phyloP scores from a whole-genome alignment of 2,113 vertebrate species.

The Aldabrachelys gigantea region DNA sequence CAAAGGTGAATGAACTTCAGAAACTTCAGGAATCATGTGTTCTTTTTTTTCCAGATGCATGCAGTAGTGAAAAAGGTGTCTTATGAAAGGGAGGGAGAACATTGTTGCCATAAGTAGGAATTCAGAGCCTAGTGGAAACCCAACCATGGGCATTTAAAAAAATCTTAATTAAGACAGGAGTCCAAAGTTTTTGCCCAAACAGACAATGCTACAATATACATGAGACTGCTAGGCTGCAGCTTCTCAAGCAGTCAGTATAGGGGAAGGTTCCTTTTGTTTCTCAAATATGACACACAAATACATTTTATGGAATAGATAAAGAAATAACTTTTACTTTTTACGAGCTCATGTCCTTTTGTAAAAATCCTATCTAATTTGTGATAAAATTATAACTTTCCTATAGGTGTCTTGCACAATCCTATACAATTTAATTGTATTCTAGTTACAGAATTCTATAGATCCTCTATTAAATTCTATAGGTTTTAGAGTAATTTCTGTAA shows the following conservation, averaged over 20 bases:
- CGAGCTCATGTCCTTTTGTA: neutral
- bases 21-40: neutral
- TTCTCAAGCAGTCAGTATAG: neutral
- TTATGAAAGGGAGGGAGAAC: neutral
- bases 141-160: neutral
- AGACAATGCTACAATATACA: neutral
- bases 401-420: neutral
- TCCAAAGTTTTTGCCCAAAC: neutral
- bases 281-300: neutral
- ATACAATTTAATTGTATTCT: neutral
- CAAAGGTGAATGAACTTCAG: neutral
- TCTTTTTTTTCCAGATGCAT: neutral
- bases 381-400: neutral
- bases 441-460: neutral
- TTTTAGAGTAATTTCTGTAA: neutral
- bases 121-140: neutral
- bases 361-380: neutral
- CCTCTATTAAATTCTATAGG: neutral
- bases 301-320: neutral
- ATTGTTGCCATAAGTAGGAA: neutral
- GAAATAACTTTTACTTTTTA: neutral
- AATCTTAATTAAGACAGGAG: neutral
- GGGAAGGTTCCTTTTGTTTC: neutral
- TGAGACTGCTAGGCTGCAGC: neutral
- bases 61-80: neutral